Evolutionary conservation across 37 sponge, comb jelly and placozoan genomes (phyloP), one percentile per base, ranked within the genome.

Genomic region (Halichondria panicea): DNA sequence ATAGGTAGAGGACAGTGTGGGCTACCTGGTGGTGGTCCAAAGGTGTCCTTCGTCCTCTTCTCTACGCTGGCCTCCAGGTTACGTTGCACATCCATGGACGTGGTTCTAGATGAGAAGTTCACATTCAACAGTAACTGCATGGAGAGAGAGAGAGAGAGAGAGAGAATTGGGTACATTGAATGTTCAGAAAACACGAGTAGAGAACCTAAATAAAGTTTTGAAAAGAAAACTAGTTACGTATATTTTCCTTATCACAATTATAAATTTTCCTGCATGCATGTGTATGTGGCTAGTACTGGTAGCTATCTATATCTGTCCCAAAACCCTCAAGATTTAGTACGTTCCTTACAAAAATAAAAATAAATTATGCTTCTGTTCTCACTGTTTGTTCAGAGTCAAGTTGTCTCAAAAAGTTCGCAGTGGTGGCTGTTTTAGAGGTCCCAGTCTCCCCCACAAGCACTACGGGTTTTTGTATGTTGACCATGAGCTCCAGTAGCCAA

Each of bases 361-460:
- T n/a, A n/a, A n/a, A n/a, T n/a, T n/a, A n/a, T n/a, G n/a, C 30
- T 27, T n/a, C 9, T 8, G 25, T 59, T 44, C 93, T 72, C 53
- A 93, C 89, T 55, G 75, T 87, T 21, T 77, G 59, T 2, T 98
- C 96, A 28, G 87, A 66, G 70, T 92, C 93, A 3, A 98, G 84
- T 42, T 75, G 60, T 44, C 99, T 81, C 42, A 98, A 79, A 44
- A 89, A 95, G 80, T 95, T 90, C 60, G 87, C 89, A 22, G 79
- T 90, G 18, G 99, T 98, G 15, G 99, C 99, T 31, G 95, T 95
- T 64, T 98, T 98, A 24, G 99, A 98, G 1, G 99, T 98, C 5
- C 99, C 99, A 37, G 95, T 98, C 79, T 98, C 99, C 48, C 99
- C 99, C 2, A 98, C 96, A 36, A 98, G 89, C 19, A 98, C 91